Evolutionary conservation across 2,113 vertebrate genomes (phyloP).

Genomic region (Varanus salvator): DNA sequence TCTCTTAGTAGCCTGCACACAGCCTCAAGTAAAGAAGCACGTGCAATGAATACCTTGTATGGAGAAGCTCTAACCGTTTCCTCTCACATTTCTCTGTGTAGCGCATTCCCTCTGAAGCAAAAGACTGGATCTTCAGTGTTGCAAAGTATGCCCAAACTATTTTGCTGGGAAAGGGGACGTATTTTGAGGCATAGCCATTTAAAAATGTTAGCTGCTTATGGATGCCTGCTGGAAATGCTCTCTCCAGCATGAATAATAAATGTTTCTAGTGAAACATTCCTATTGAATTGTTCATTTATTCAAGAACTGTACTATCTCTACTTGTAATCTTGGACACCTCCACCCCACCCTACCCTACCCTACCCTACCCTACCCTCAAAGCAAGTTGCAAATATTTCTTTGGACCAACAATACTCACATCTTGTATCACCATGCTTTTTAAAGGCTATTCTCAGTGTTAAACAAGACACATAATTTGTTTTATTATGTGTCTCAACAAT

Average conservation of each 20-base stretch:
- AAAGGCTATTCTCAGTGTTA: background rate
- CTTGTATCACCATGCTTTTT: too few species aligned
- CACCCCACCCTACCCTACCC: too few species aligned
- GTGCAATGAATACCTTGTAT: too few species aligned
- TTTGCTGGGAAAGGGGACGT: background rate
- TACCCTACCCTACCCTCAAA: background rate
- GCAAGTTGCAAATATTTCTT: background rate
- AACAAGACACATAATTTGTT: background rate
- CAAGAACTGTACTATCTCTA: background rate
- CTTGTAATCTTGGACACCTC: background rate
- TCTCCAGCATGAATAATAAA: background rate
- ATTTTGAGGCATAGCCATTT: background rate
- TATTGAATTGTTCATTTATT: background rate
- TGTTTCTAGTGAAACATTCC: background rate
- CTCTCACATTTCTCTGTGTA: constrained; percentile 22
- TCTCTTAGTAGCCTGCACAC: too few species aligned
- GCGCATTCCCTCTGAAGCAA: background rate
- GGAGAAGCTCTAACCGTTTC: background rate
- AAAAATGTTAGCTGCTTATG: background rate
- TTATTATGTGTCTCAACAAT: background rate
- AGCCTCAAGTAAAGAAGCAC: background rate
- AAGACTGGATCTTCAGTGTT: background rate
- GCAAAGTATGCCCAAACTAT: background rate
- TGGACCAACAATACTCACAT: background rate
- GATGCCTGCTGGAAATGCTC: background rate